These are phyloP conservation scores for Circaetus cinerascens DNA, from an alignment of 2,113 vertebrate species.

Conservation along the genomic window DNA sequence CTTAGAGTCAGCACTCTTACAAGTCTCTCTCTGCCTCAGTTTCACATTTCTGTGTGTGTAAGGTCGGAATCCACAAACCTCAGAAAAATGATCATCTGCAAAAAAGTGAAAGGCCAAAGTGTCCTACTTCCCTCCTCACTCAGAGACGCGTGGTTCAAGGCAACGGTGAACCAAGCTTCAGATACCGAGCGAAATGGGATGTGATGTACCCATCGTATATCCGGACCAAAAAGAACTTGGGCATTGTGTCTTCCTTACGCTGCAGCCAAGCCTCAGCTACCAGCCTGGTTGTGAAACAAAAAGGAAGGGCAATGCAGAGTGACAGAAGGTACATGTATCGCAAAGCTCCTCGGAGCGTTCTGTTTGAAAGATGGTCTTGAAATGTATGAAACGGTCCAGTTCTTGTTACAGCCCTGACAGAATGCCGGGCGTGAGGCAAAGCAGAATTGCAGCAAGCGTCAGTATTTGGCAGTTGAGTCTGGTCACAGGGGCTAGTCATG, in stretches of 20 bases:
- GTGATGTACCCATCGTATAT: accelerated
- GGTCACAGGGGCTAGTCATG: accelerated
- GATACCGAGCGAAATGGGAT: accelerated
- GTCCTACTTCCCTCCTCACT: not conserved
- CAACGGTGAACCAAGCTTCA: accelerated
- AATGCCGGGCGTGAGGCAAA: accelerated
- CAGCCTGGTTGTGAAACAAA: not conserved
- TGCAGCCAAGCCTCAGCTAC: not conserved
- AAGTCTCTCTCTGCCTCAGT: not conserved
- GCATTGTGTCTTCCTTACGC: not conserved
- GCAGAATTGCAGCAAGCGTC: not conserved
- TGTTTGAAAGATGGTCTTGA: not conserved
- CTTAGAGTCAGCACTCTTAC: not conserved
- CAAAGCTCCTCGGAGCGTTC: not conserved
- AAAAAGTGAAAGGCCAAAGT: not conserved
- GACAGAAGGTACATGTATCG: not conserved
- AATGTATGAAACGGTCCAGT: not conserved
- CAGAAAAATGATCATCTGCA: not conserved
- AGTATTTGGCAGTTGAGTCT: not conserved
- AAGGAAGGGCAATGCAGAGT: not conserved
- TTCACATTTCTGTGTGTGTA: too few species aligned
- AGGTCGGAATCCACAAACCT: not conserved
- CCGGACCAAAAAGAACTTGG: not conserved
- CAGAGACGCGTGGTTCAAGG: accelerated
- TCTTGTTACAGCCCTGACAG: not conserved